A percentile compares a stretch with the other conserved stretches of the same genome.
Evolutionary conservation across 2,113 vertebrate species (phyloP).

Genomic region (Ageneiosus marmoratus): DNA sequence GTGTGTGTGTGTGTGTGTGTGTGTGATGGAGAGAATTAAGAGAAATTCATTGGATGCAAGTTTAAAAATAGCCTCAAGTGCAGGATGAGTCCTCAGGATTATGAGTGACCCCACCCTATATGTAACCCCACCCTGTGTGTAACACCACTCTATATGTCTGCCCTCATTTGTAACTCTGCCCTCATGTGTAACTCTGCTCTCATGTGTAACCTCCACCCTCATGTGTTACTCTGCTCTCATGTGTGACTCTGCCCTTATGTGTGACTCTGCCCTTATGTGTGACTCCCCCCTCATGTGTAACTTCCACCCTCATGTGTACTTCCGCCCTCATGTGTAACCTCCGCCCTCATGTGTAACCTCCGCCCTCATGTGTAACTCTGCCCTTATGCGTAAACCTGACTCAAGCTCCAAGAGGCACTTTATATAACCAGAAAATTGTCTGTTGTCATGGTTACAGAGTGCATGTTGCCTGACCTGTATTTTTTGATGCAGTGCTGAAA

Average conservation of each 20-base stretch:
- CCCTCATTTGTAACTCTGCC: not conserved
- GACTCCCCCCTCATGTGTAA: not conserved
- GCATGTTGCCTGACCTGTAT: not conserved
- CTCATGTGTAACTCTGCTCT: not conserved
- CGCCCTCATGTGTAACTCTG: not conserved
- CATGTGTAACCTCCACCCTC: not conserved
- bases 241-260: too few relatives aligned
- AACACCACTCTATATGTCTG: not conserved
- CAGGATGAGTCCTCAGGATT: too few relatives aligned
- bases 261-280: too few relatives aligned
- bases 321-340: not conserved
- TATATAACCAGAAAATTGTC: not conserved
- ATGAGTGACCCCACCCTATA: not conserved
- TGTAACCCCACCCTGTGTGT: not conserved
- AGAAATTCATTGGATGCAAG: too few relatives aligned
- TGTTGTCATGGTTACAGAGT: not conserved
- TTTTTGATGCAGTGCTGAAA: not conserved
- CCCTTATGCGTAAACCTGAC: not conserved
- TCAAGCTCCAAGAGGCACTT: not conserved
- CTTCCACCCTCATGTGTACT: too few relatives aligned
- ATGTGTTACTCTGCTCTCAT: not conserved
- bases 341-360: too few relatives aligned
- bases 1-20: slow-evolving; percentile 12
- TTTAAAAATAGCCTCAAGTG: too few relatives aligned
- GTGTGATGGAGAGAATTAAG: too few relatives aligned